Percentiles rank a stretch among this genome's conserved stretches.
Conservation (phyloP, 1,140 invertebrate species). For the Meloidogyne chitwoodi region DNA sequence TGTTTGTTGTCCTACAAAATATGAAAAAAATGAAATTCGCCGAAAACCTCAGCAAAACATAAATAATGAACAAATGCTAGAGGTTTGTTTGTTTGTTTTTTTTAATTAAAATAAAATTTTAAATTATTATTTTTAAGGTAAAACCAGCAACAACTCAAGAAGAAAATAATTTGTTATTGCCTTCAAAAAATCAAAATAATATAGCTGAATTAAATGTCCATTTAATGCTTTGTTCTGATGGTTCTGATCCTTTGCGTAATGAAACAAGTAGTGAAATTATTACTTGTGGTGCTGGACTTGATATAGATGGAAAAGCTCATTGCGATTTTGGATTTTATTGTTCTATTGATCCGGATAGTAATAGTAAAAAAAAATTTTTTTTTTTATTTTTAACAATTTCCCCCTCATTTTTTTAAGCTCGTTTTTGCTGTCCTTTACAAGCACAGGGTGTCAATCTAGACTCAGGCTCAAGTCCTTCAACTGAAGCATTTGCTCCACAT, state of each 20-base stretch:
- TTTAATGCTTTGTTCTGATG: slow-evolving; percentile 52
- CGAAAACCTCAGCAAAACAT: slow-evolving; percentile 36
- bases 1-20: slow-evolving; percentile 52
- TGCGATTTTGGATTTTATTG: slow-evolving; percentile 57
- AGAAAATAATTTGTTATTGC: background rate
- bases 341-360: slow-evolving; percentile 49
- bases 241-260: slow-evolving; percentile 50
- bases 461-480: slow-evolving; percentile 31
- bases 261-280: slow-evolving; percentile 34
- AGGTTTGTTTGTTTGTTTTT: background rate
- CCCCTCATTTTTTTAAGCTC: slow-evolving; percentile 29
- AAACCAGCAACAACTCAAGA: background rate
- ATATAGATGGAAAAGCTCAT: slow-evolving; percentile 51
- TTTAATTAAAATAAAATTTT: background rate
- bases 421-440: slow-evolving; percentile 51
- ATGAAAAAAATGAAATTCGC: slow-evolving; percentile 24
- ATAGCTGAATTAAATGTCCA: slow-evolving; percentile 18
- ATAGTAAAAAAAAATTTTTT: slow-evolving; percentile 8
- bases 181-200: background rate
- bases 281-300: slow-evolving; percentile 49
- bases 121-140: background rate
- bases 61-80: background rate
- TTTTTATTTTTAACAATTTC: background rate
- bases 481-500: slow-evolving; percentile 49
- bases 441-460: slow-evolving; percentile 25